Percentiles rank a stretch among this genome's conserved stretches.
phyloP scores from a whole-genome alignment of 2,113 vertebrate genomes.

The Elgaria multicarinata region DNA sequence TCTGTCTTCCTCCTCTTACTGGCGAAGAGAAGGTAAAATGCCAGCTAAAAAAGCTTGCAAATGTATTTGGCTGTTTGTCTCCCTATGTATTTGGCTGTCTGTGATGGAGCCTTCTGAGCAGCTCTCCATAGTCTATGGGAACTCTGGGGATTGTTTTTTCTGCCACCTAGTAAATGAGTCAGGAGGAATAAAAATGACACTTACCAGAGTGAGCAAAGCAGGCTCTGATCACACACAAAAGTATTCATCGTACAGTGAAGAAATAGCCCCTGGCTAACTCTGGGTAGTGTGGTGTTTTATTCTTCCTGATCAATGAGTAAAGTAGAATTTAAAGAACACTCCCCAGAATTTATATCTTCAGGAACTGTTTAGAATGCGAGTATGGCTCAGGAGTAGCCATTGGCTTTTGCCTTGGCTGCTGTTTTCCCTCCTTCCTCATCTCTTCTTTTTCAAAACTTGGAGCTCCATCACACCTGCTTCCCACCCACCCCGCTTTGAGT shows the following conservation, averaged over 20 bases:
- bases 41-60: background rate
- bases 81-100: background rate
- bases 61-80: background rate
- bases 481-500: no score
- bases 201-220: background rate
- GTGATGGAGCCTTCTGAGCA: background rate
- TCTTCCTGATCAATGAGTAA: background rate
- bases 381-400: background rate
- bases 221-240: background rate
- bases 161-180: background rate
- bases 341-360: background rate
- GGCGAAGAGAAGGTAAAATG: background rate
- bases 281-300: background rate
- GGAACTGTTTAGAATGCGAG: background rate
- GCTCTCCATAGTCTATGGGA: background rate
- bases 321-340: background rate
- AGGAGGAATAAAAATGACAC: background rate
- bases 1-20: background rate
- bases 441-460: background rate
- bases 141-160: background rate
- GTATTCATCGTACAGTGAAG: background rate
- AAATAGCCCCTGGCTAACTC: background rate
- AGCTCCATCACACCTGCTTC: no score
- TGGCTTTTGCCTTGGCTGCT: background rate
- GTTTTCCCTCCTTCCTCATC: background rate